Evolutionary conservation across 2,888 invertebrate species (phyloP).

Genomic region (Malacosoma neustria): DNA sequence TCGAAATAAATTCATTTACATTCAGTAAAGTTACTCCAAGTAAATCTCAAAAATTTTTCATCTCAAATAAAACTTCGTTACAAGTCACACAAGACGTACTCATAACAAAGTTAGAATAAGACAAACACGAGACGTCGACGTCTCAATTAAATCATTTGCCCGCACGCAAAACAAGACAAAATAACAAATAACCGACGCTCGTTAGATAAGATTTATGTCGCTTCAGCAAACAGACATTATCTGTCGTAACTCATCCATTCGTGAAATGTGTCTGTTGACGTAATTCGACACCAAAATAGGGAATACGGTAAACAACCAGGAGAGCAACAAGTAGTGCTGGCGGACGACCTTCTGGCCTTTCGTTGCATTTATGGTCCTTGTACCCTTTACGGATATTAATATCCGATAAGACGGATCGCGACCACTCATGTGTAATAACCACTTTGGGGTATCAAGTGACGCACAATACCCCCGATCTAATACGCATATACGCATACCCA

Average conservation of each 20-base stretch:
- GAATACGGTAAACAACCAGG: constrained; percentile 41
- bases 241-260: constrained; percentile 25
- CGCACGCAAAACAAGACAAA: background rate
- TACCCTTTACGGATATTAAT: constrained; percentile 22
- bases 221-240: constrained; percentile 9
- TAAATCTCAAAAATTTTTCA: background rate
- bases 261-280: constrained; percentile 19
- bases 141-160: background rate
- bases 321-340: constrained; percentile 56
- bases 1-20: background rate
- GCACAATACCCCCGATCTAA: constrained; percentile 1
- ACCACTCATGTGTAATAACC: constrained; percentile 17
- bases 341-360: constrained; percentile 36
- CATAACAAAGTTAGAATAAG: background rate
- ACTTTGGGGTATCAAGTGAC: background rate
- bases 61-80: constrained; percentile 1
- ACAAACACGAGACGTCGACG: background rate
- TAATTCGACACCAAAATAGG: constrained; percentile 33
- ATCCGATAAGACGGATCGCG: constrained; percentile 13
- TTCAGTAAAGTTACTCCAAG: background rate
- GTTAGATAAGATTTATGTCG: background rate
- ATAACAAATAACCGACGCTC: background rate
- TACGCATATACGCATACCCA: background rate
- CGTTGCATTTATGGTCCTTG: constrained; percentile 31
- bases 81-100: constrained; percentile 2